Evolutionary conservation across 2,113 vertebrate species (phyloP).

Genomic region (Phaethornis superciliosus): DNA sequence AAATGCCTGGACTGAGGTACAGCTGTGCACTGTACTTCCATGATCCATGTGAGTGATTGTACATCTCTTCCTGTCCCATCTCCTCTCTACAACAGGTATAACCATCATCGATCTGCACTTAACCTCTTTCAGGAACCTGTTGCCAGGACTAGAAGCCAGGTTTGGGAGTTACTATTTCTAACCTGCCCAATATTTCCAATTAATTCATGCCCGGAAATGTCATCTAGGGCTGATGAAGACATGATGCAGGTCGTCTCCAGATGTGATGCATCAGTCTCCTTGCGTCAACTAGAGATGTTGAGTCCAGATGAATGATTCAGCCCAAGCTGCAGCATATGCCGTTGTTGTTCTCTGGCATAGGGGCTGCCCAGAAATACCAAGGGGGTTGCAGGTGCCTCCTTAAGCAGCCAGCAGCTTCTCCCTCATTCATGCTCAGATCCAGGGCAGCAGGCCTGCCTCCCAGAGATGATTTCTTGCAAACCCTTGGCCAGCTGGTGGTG

Average conservation of each 20-base stretch:
- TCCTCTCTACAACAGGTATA: neutral
- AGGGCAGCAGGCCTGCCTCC: neutral
- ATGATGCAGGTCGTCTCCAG: neutral
- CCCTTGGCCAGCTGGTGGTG: neutral
- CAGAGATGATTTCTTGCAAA: neutral
- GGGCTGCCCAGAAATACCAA: neutral
- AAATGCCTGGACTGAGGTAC: neutral
- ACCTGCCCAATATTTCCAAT: neutral
- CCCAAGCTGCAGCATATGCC: neutral
- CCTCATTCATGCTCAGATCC: neutral
- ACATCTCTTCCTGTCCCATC: rapidly evolving
- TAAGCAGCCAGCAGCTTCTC: neutral
- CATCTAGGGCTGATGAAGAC: neutral
- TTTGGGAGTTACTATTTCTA: neutral
- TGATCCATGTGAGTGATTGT: neutral
- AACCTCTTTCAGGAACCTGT: rapidly evolving
- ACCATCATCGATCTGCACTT: neutral
- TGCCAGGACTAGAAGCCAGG: neutral
- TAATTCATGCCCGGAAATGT: neutral
- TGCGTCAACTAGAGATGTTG: neutral
- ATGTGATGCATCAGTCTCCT: neutral
- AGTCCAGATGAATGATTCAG: neutral
- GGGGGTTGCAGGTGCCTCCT: neutral
- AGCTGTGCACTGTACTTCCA: neutral
- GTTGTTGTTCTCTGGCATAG: neutral